phyloP scores from a whole-genome alignment of 2,888 invertebrate genomes.

The Chorisops tibialis region DNA sequence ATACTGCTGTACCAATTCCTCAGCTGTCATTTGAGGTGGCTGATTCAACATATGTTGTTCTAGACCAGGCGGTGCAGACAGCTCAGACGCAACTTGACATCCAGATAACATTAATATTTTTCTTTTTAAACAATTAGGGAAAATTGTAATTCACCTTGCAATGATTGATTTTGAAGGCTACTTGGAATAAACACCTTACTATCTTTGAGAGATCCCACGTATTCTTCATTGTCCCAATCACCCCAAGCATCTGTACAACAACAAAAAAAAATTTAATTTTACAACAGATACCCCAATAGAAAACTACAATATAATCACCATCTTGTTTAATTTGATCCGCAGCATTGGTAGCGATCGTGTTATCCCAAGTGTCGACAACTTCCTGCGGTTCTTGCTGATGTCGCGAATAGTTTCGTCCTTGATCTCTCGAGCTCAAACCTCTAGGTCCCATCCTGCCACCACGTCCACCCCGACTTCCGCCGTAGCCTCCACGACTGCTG shows the following conservation, averaged over 20 bases:
- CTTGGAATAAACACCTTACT: constrained; percentile 88
- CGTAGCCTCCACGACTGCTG: constrained; percentile 53
- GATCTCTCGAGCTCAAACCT: constrained; percentile 36
- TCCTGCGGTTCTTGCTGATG: constrained; percentile 49
- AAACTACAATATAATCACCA: no score
- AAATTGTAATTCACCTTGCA: constrained; percentile 38
- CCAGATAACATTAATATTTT: not conserved
- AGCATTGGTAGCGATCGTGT: constrained; percentile 52
- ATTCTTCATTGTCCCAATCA: constrained; percentile 91
- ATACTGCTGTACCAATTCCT: constrained; percentile 44
- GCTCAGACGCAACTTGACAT: constrained; percentile 36
- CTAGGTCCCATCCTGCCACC: constrained; percentile 46
- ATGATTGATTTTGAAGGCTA: constrained; percentile 47
- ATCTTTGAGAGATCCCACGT: constrained; percentile 90
- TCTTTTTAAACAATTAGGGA: not conserved
- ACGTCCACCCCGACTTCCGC: constrained; percentile 54
- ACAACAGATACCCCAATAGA: no score
- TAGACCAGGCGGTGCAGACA: constrained; percentile 53
- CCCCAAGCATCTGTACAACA: constrained; percentile 54
- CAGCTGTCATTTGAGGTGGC: constrained; percentile 43
- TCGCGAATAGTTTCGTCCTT: constrained; percentile 40
- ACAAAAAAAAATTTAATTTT: not conserved
- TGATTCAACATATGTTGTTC: constrained; percentile 48
- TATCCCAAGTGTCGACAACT: constrained; percentile 59
- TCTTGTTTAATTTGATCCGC: constrained; percentile 41